Base-by-base conservation (phyloP, 2,113 vertebrate genomes). In the Neodontobutis hainanensis region DNA sequence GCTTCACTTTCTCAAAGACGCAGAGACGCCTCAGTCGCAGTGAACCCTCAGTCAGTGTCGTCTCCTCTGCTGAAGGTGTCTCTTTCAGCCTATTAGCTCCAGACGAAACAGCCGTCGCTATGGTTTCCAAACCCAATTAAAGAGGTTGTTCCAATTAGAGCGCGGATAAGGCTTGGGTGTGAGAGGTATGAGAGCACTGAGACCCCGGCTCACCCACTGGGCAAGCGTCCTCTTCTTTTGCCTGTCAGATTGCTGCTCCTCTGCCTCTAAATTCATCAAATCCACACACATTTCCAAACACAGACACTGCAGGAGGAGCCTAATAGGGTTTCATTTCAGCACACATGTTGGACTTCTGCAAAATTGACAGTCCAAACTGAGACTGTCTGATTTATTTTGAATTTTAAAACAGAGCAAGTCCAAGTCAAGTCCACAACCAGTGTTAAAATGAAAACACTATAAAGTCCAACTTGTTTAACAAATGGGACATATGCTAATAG, bases 121-220 rank as follows among this genome's bases (percentile, higher is more conserved):
- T 85, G 83, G 69, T 78, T 83, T 66, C 72, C 73, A 74, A 77
- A 73, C 79, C 75, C 73, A 86, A 80, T 86, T 81, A 85, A 72
- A 77, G 50, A 43, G 42, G 64, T 77, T 70, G 48, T 15, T 67
- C 75, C 80, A 75, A 70, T 85, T 83, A 83, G 65, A 55, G 68
- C 75, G 76, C 5, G 9, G 46, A 49, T 35, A 71, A 48, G 52
- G 47, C 45, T 68, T 3, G 8, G 27, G 56, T 52, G 65, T 68
- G 80, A 66, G 75, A 34, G 60, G 49, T 50, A 49, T 6, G 3
- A 11, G 38, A 68, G 60, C 46, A 5, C 15, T 4, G 57, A 56
- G 79, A 68, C 59, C 60, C 14, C 15, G 40, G 64, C 64, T 82
- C 61, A 14, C 56, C 58, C 57, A 35, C 19, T 11, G 14, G 51